These are phyloP conservation scores for Paramuricea clavata DNA, from an alignment of 92 coral and sea anemone genomes.

Conservation along the genomic window DNA sequence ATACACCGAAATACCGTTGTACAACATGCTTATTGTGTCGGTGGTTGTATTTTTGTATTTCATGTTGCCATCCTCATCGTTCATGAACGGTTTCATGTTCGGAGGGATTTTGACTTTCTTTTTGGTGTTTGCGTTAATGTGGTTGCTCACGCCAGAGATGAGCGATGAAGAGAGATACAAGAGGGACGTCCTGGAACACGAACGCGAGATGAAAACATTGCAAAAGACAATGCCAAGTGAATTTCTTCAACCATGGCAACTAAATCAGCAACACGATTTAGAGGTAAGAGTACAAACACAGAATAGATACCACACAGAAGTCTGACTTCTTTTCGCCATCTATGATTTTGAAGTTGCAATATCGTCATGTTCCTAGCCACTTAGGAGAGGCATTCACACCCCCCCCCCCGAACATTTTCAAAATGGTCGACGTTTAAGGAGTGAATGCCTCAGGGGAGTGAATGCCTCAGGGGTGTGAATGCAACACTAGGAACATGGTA, in stretches of 20 bases:
- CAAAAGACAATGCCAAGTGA: constrained; percentile 54
- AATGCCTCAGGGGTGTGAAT: too few relatives aligned
- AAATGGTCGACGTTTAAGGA: too few relatives aligned
- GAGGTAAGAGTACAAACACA: too few relatives aligned
- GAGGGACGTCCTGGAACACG: constrained; percentile 81
- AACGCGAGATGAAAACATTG: constrained; percentile 53
- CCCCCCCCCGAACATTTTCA: too few relatives aligned
- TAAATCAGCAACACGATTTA: constrained; percentile 69
- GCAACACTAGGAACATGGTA: too few relatives aligned
- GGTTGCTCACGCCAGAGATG: constrained; percentile 92
- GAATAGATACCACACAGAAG: too few relatives aligned
- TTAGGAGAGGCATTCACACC: too few relatives aligned
- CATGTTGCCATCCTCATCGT: constrained; percentile 78
- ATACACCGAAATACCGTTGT: constrained; percentile 43
- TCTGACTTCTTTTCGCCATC: too few relatives aligned
- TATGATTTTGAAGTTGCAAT: too few relatives aligned
- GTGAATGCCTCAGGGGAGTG: too few relatives aligned
- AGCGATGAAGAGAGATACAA: constrained; percentile 84
- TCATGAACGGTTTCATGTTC: constrained; percentile 79
- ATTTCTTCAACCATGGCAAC: constrained; percentile 75
- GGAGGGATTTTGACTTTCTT: constrained; percentile 82
- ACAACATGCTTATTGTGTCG: constrained; percentile 73
- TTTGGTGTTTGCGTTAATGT: constrained; percentile 81
- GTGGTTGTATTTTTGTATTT: constrained; percentile 69
- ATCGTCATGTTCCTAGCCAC: too few relatives aligned